Base-by-base conservation (phyloP, 2,888 invertebrate genomes). In the Altica lythri region DNA sequence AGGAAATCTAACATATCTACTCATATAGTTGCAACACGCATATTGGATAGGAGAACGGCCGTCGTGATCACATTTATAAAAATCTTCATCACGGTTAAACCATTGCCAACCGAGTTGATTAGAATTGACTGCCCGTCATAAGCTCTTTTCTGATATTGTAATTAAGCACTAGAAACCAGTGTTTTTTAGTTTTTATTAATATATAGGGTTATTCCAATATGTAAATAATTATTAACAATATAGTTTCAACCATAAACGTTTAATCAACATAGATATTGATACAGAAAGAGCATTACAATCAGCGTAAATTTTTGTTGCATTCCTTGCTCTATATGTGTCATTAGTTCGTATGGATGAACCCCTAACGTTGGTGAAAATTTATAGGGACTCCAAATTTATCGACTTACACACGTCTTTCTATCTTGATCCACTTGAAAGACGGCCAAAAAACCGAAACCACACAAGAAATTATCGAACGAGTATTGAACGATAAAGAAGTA, bases 81-180 rank as follows among this genome's bases (percentile, higher is more conserved):
- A 66, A 63, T 63, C 53, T 50, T 51, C 63, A 66, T 66, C 63
- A 63, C 66, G 64, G 62, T 55, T 62, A 55, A 58, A 60, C 63
- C 61, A 60, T 60, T 58, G 59, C 57, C 48, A 51, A 53, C 55
- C 60, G 50, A 60, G 46, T 55, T 65, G 65, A 67, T 68, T 68
- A 62, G 63, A 57, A 64, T 55, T 67, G 68, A 68, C 64, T 62
- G 61, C 55, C 61, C 59, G 65, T 68, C 68, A 66, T 64, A 67
- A 66, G 63, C 59, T 53, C 62, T 60, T 57, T 66, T 66, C n/a
- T 66, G 66, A 68, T 67, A 67, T 68, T 64, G 60, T 68, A 68
- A 68, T 68, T 67, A 27, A 5, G 27, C 27, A n/a, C 22, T 22
- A 22, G 8, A 8, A 22, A 8, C 27, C n/a, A n/a, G n/a, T n/a